Base-by-base conservation (phyloP, 2,888 invertebrate genomes). In the Lysandra bellargus region DNA sequence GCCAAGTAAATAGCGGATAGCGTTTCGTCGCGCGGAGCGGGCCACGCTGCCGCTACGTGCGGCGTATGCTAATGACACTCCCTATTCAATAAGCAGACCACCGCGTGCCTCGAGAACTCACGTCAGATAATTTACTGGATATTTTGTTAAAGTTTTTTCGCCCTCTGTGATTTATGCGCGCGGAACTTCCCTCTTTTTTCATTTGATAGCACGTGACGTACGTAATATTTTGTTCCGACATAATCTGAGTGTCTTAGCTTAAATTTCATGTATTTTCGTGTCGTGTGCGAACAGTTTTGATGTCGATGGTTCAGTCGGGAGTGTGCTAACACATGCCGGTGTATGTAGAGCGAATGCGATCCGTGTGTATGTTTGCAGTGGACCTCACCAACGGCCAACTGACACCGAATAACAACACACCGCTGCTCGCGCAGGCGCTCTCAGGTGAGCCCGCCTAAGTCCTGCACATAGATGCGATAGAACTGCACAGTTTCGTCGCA, bases 371-470 rank as follows among this genome's bases (percentile, higher is more conserved):
- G 95, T 96, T 96, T 96, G 95, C 96, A 98, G 98, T 98, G 96
- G 98, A 98, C 96, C 97, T 98, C 95, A 97, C 98, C 96, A 98
- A 98, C 95, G 98, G 98, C 95, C 98, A 98, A 96, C 97, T 98
- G 95, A 98, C 98, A 93, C 98, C 98, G 95, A 98, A 98, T 96
- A 98, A 98, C 97, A 98, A 98, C 95, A 98, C 98, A 92, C 98
- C 98, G 92, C 96, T 98, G 95, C 97, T 98, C 95, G 98, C 98
- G 95, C 98, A 98, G 96, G 98, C 98, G 91, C 96, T 98, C 95
- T 98, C 98, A 97, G 98, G 98, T 98, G 97, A 94, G 93, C 85
- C 85, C 89, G 90, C 89, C 86, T 78, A 80, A 81, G 17, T 57
- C 17, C 57, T 57, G 57, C 57, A 57, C 17, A 4, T 4, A 4